These are phyloP conservation scores for Crotophaga sulcirostris DNA, from an alignment of 2,113 vertebrate species.

Conservation along the genomic window DNA sequence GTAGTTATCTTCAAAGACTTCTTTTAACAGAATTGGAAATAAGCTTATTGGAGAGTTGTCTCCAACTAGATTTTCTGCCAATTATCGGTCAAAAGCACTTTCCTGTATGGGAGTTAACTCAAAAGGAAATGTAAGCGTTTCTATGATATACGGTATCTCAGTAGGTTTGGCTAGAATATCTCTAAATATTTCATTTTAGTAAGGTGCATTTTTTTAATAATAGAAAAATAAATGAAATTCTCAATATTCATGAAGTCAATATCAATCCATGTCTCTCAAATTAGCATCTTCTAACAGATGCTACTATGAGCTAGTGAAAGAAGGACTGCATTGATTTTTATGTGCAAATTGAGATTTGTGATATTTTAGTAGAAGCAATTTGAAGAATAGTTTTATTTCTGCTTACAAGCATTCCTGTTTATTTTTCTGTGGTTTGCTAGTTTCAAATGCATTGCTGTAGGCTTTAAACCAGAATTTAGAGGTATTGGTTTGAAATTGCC, in stretches of 20 bases:
- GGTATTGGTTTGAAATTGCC: not conserved
- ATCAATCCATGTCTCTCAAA: not conserved
- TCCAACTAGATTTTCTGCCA: slow-evolving; percentile 12
- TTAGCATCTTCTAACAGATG: not conserved
- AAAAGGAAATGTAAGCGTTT: slow-evolving; percentile 7
- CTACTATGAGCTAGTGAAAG: not conserved
- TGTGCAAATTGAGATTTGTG: not conserved
- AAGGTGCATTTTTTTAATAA: not conserved
- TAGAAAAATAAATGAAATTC: not conserved
- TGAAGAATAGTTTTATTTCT: not conserved
- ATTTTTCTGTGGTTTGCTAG: not conserved
- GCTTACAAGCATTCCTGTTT: not conserved
- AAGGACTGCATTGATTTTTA: not conserved
- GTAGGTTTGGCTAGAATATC: not conserved
- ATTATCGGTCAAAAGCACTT: slow-evolving; percentile 42
- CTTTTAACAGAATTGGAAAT: slow-evolving; percentile 15
- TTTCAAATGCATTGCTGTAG: not conserved
- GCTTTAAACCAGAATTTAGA: not conserved
- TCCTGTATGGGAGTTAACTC: not conserved
- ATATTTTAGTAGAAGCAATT: not conserved
- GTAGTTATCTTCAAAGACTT: slow-evolving; percentile 32
- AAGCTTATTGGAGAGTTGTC: slow-evolving; percentile 7
- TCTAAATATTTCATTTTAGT: not conserved
- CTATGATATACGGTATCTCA: not conserved
- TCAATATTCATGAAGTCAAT: not conserved